Base-by-base conservation (phyloP, 2,888 invertebrate species). In the Campopleginae sp. region DNA sequence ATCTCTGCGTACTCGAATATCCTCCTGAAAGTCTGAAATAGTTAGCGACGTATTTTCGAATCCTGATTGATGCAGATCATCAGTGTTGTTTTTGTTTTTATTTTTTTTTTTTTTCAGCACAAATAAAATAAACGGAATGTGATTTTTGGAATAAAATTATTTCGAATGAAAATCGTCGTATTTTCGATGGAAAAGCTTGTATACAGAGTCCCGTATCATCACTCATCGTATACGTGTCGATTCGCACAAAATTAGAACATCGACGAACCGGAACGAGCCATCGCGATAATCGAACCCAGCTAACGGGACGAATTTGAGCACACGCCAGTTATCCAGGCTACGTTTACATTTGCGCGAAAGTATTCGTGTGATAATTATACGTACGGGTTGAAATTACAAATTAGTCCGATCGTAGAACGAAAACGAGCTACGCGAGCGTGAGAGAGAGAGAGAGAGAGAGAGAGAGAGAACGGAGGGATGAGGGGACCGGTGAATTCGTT, bases 401-500 rank as follows among this genome's bases (percentile, higher is more conserved):
- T 65, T 54, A 44, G 54, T 31, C 38, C 51, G 27, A 54, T 38
- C 66, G 38, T 23, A n/a, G 71, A 71, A 23, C 12, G 61, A 61
- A 38, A 38, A 42, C 44, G 58, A 70, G 46, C 8, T 51, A 23
- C 38, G 44, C 38, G 44, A 19, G 27, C 17, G n/a, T 8, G 46
- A 44, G 44, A 82, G 19, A 74, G 10, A 33, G 33, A 33, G 33
- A 33, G 33, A 33, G 33, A 33, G 33, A 33, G 33, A 33, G 33
- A 33, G 33, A 33, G 38, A 1, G 38, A 38, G n/a, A n/a, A n/a
- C n/a, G n/a, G n/a, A 68, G 33, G 44, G 54, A 68, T 61, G 82
- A 71, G 58, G 54, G 23, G 33, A 71, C 54, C 65, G 80, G 72
- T 81, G 81, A 82, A 86, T 86, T 88, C 75, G 82, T 78, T 82